Evolutionary conservation across 2,113 vertebrate genomes (phyloP).

Genomic region (Calyptomena viridis): DNA sequence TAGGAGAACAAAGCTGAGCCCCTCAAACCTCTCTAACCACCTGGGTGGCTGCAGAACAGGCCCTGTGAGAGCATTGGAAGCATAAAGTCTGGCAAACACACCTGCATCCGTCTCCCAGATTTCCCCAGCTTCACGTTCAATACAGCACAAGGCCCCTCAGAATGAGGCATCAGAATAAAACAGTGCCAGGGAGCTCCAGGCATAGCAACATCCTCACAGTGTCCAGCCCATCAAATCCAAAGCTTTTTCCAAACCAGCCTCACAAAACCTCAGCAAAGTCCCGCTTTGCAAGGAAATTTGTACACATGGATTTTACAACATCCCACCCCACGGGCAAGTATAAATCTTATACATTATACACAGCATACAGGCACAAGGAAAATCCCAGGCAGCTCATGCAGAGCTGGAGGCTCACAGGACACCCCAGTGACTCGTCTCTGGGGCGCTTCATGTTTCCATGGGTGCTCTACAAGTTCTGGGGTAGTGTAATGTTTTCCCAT

Average conservation of each 20-base stretch:
- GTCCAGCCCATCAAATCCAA: not conserved
- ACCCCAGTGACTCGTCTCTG: fast-evolving
- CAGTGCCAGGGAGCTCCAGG: not conserved
- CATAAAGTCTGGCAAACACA: not conserved
- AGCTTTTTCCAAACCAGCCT: not conserved
- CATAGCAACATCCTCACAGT: fast-evolving
- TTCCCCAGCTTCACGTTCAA: not conserved
- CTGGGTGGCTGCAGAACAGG: not conserved
- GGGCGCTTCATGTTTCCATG: not conserved
- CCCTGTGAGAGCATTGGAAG: not conserved
- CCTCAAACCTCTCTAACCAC: not conserved
- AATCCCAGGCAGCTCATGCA: not conserved
- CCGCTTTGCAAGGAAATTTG: fast-evolving
- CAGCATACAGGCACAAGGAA: not conserved
- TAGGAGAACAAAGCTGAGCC: not conserved
- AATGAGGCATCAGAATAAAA: fast-evolving
- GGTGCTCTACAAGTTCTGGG: not conserved
- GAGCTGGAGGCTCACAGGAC: not conserved
- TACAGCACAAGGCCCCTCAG: not conserved
- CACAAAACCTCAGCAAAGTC: not conserved
- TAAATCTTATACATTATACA: fast-evolving
- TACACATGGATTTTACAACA: fast-evolving
- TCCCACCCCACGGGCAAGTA: fast-evolving
- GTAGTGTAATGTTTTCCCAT: fast-evolving
- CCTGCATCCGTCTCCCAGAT: not conserved